Percentiles rank a stretch among this genome's conserved stretches.
Conservation (phyloP, 2,888 invertebrate genomes). For the Hololepta plana region DNA sequence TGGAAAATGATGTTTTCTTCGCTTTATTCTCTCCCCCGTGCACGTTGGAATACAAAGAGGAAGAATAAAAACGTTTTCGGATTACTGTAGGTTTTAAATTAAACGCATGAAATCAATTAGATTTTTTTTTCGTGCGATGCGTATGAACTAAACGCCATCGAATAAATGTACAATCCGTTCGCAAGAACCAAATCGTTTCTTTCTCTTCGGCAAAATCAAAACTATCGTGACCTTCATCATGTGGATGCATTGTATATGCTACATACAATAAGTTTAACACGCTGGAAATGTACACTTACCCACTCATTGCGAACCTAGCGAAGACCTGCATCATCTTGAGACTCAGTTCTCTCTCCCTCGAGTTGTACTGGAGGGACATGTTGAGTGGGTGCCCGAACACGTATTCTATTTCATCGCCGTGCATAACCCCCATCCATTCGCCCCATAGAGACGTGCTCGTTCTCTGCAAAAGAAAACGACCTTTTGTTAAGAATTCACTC, state of each 20-base stretch:
- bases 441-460: constrained; percentile 91
- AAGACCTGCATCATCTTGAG: constrained; percentile 84
- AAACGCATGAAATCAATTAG: no score
- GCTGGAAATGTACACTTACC: constrained; percentile 51
- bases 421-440: constrained; percentile 98
- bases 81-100: no score
- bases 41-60: no score
- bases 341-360: constrained; percentile 72
- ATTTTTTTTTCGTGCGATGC: no score
- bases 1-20: no score
- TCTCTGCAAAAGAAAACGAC: constrained; percentile 41
- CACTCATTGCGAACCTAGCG: constrained; percentile 81
- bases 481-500: not conserved
- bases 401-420: constrained; percentile 95
- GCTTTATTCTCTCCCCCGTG: no score
- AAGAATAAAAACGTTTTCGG: no score
- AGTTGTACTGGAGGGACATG: constrained; percentile 69
- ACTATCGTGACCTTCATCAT: not conserved
- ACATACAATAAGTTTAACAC: not conserved
- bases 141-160: no score
- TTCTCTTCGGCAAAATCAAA: no score
- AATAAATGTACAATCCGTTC: no score
- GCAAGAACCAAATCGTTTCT: no score
- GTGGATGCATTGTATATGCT: not conserved
- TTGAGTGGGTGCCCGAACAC: constrained; percentile 92